phyloP scores from a whole-genome alignment of 2,797 vertebrate species.

The Pangasius sanitwongsei region DNA sequence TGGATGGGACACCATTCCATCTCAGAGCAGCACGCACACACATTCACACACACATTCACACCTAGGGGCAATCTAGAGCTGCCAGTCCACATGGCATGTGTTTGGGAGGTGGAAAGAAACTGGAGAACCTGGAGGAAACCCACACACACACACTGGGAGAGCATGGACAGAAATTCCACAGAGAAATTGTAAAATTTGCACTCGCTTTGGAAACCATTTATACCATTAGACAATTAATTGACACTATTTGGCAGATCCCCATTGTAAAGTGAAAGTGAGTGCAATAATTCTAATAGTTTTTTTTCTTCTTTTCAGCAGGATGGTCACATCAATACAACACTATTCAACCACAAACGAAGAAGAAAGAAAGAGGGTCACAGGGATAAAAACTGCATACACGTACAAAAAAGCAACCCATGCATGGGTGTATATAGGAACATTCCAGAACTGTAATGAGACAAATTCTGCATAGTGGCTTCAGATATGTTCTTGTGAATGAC shows the following conservation, averaged over 20 bases:
- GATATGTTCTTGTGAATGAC: slow-evolving; percentile 19
- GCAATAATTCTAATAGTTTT: neutral
- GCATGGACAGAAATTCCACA: neutral
- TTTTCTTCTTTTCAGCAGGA: neutral
- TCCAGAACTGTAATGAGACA: slow-evolving; percentile 14
- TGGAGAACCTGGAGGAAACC: neutral
- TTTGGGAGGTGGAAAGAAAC: neutral
- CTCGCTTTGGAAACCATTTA: neutral
- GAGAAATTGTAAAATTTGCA: neutral
- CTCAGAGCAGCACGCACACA: neutral
- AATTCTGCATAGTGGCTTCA: slow-evolving; percentile 27
- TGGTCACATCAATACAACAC: slow-evolving; percentile 2
- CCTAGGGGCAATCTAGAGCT: neutral
- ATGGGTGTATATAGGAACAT: slow-evolving; percentile 27
- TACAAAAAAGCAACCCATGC: slow-evolving; percentile 37
- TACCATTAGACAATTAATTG: neutral
- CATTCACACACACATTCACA: neutral
- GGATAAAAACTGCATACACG: slow-evolving; percentile 19
- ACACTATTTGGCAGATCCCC: neutral
- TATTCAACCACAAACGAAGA: slow-evolving; percentile 36
- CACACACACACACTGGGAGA: neutral
- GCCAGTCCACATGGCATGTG: neutral
- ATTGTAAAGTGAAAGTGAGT: neutral
- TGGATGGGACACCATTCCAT: neutral
- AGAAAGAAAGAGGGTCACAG: slow-evolving; percentile 27